Percentiles rank a stretch among this genome's conserved stretches.
These are phyloP conservation scores for Caerostris extrusa DNA, from an alignment of 1,140 invertebrate genomes.

Conservation along the genomic window DNA sequence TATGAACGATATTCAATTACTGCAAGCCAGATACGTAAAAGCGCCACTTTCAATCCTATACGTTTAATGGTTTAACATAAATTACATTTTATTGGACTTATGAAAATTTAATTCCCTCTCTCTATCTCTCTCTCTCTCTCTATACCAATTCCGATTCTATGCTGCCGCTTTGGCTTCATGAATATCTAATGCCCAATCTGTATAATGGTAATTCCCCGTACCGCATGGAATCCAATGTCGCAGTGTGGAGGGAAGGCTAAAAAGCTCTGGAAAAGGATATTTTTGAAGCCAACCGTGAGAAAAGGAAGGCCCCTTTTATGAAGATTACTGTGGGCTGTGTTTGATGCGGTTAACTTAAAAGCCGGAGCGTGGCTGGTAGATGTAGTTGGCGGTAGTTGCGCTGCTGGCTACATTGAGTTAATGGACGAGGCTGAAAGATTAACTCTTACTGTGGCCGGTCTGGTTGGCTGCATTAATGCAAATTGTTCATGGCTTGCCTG, in stretches of 20 bases:
- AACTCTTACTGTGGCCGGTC: constrained; percentile 49
- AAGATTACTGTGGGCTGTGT: constrained; percentile 64
- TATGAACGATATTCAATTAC: constrained; percentile 78
- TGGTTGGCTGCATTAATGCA: constrained; percentile 72
- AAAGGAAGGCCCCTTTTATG: constrained; percentile 61
- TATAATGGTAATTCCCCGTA: constrained; percentile 71
- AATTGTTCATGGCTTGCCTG: constrained; percentile 61
- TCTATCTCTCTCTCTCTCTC: constrained; percentile 32
- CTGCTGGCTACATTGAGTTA: constrained; percentile 2
- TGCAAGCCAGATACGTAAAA: constrained; percentile 25
- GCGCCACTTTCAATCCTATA: constrained; percentile 46
- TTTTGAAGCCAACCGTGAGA: constrained; percentile 55
- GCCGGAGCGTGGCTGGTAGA: constrained; percentile 5
- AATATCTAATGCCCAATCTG: constrained; percentile 76
- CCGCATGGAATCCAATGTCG: background rate
- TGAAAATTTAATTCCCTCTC: constrained; percentile 76
- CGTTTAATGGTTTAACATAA: constrained; percentile 77
- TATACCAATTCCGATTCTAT: background rate
- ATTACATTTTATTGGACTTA: constrained; percentile 78
- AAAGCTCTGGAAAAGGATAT: constrained; percentile 35
- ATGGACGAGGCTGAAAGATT: constrained; percentile 73
- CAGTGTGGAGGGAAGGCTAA: background rate
- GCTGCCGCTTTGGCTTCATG: constrained; percentile 48
- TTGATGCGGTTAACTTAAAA: constrained; percentile 64
- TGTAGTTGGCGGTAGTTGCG: constrained; percentile 42